These are phyloP conservation scores for Ligdia adustata DNA, from an alignment of 2,888 invertebrate species.

Conservation along the genomic window DNA sequence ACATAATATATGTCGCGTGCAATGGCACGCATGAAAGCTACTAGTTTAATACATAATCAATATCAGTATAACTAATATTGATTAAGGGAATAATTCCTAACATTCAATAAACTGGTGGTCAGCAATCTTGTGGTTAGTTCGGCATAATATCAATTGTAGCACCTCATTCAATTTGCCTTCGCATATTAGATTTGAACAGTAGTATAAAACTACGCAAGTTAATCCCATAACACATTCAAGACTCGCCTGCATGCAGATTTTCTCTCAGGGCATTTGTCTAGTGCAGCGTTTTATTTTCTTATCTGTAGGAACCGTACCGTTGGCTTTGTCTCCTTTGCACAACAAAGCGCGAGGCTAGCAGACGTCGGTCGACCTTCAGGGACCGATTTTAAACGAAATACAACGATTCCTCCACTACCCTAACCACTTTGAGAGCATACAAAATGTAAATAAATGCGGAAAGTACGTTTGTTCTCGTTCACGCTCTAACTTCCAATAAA, in stretches of 20 bases:
- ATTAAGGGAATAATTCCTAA: too few species aligned
- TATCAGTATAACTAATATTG: too few species aligned
- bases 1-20: too few species aligned
- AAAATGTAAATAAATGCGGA: conserved; percentile 25
- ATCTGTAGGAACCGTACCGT: conserved; percentile 56
- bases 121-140: too few species aligned
- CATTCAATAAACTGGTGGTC: too few species aligned
- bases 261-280: conserved; percentile 49
- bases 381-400: conserved; percentile 64
- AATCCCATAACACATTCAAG: conserved; percentile 31
- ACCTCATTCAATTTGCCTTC: too few species aligned
- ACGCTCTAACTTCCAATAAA: conserved; percentile 50
- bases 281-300: conserved; percentile 61
- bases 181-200: too few species aligned
- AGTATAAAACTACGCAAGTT: conserved; percentile 6
- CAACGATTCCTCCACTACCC: conserved; percentile 45
- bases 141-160: too few species aligned
- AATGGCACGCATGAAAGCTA: too few species aligned
- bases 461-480: conserved; percentile 41
- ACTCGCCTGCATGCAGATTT: conserved; percentile 44
- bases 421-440: conserved; percentile 42
- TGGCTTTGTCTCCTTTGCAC: conserved; percentile 60
- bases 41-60: too few species aligned
- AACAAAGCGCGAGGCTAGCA: conserved; percentile 54
- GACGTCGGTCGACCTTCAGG: conserved; percentile 56